Conservation (phyloP, 2,113 vertebrate species). For the Eubucco bourcierii region DNA sequence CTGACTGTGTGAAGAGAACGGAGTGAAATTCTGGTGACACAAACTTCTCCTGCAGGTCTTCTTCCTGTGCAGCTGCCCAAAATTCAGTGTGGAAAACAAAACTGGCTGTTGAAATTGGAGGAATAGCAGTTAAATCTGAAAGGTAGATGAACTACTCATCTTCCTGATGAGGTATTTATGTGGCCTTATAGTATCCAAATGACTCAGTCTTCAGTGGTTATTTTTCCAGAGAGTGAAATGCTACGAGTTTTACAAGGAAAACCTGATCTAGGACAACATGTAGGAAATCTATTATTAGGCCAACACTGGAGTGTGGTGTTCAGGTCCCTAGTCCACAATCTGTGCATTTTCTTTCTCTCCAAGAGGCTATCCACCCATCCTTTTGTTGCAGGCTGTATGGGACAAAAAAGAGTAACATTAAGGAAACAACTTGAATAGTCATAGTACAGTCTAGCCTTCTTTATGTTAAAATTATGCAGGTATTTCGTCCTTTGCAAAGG, state of each 20-base stretch:
- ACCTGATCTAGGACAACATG: not conserved
- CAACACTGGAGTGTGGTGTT: fast-evolving
- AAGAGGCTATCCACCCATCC: not conserved
- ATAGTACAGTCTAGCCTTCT: not conserved
- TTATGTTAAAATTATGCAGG: not conserved
- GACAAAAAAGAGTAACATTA: not conserved
- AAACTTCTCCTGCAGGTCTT: not conserved
- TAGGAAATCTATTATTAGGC: not conserved
- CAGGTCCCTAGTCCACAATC: not conserved
- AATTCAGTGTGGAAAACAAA: not conserved
- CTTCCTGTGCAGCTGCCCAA: not conserved
- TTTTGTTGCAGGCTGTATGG: not conserved
- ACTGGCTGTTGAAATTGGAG: not conserved
- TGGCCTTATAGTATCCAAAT: not conserved
- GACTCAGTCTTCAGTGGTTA: not conserved
- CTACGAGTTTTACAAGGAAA: not conserved
- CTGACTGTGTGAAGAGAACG: not conserved
- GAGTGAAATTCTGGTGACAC: not conserved
- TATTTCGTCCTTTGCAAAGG: not conserved
- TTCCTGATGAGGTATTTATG: not conserved
- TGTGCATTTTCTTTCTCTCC: not conserved
- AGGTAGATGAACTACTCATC: not conserved
- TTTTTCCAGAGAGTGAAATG: not conserved
- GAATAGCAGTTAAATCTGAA: not conserved
- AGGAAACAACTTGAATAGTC: not conserved